These are phyloP conservation scores for Diadegma fenestrale DNA, from an alignment of 2,888 invertebrate genomes.

Conservation along the genomic window DNA sequence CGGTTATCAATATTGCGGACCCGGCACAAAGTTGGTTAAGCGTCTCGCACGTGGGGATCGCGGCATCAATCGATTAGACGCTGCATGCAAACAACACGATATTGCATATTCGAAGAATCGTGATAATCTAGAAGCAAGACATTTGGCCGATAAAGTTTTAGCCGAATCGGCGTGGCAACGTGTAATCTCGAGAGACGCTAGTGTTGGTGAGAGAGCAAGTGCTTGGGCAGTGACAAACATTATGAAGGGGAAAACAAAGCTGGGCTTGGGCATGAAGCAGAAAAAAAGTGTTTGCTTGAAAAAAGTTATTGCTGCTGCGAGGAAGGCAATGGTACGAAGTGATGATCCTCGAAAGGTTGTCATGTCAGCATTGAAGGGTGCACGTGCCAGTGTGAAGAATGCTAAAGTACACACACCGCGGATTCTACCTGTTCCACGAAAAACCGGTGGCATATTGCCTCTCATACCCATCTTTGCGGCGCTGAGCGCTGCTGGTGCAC, in stretches of 20 bases:
- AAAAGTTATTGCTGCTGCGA: background rate
- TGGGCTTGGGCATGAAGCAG: background rate
- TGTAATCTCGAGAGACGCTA: no score
- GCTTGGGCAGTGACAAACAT: no score
- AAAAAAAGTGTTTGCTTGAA: background rate
- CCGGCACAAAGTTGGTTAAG: no score
- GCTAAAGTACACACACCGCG: background rate
- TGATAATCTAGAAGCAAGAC: background rate
- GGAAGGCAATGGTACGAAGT: background rate
- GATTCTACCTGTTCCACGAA: no score
- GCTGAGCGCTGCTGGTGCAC: no score
- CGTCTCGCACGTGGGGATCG: no score
- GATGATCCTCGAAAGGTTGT: background rate
- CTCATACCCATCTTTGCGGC: no score
- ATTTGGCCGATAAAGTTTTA: background rate
- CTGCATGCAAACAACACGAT: background rate
- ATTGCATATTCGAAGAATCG: background rate
- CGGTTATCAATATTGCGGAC: no score
- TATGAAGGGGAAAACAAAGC: constrained; percentile 1
- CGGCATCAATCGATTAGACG: background rate
- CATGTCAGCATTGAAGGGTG: background rate
- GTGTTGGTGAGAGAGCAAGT: no score
- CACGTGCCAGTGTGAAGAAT: background rate
- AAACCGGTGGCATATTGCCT: no score
- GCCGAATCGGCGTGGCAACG: background rate